Conservation (phyloP, 1,140 invertebrate genomes). For the Panulirus ornatus region DNA sequence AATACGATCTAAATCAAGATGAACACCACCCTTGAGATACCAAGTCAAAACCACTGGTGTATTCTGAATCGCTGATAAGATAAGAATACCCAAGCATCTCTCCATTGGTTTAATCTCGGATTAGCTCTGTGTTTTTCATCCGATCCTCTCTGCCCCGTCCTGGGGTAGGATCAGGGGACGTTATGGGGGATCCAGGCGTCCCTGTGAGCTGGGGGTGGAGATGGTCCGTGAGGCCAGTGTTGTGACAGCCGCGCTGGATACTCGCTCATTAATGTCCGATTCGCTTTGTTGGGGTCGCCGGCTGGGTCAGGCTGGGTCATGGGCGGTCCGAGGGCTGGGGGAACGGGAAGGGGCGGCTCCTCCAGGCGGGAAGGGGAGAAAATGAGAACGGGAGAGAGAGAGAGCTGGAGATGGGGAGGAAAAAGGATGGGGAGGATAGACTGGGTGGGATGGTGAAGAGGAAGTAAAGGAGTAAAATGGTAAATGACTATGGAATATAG, state of each 20-base stretch:
- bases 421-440: background rate
- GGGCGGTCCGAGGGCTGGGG: background rate
- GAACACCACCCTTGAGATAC: no score
- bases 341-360: no score
- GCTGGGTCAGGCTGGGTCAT: background rate
- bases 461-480: background rate
- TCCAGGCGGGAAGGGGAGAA: background rate
- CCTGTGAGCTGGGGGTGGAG: background rate
- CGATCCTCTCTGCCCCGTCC: background rate
- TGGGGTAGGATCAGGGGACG: background rate
- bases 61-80: no score
- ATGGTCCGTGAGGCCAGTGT: background rate
- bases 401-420: background rate
- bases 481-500: background rate
- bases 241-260: background rate
- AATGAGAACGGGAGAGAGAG: background rate
- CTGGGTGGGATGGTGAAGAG: background rate
- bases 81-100: no score
- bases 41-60: no score
- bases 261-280: background rate
- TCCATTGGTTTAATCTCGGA: no score
- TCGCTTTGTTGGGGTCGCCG: background rate
- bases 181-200: background rate
- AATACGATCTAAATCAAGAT: no score
- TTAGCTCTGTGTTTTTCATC: no score